phyloP scores from a whole-genome alignment of 2,797 vertebrate genomes.

The Myripristis jacobus region DNA sequence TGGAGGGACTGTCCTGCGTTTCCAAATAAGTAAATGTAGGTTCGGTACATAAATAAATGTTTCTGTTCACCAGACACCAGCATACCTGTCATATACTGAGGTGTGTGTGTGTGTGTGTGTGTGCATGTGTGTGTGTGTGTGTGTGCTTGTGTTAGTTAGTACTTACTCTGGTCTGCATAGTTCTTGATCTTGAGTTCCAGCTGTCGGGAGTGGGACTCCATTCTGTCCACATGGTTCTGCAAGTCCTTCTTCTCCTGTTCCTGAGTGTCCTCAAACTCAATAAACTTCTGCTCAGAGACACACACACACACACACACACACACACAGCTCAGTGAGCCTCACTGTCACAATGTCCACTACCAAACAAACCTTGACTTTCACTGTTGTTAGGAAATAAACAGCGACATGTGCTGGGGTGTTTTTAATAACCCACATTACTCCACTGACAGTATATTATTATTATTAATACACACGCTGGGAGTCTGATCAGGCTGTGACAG shows the following conservation, averaged over 20 bases:
- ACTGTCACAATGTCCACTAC: neutral
- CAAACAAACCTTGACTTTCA: neutral
- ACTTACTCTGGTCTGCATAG: conserved; percentile 94
- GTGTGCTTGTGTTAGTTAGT: neutral
- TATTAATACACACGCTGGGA: too few relatives aligned
- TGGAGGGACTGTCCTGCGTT: too few relatives aligned
- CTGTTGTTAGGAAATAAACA: too few relatives aligned
- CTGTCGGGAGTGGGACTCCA: conserved; percentile 93
- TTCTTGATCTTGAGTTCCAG: conserved; percentile 97
- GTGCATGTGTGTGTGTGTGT: too few relatives aligned
- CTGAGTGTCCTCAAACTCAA: conserved; percentile 97
- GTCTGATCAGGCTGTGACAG: too few relatives aligned
- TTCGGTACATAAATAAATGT: too few relatives aligned
- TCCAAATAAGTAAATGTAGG: too few relatives aligned
- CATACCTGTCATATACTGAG: too few relatives aligned
- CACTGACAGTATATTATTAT: too few relatives aligned
- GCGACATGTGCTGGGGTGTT: too few relatives aligned
- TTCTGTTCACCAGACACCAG: conserved; percentile 14
- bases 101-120: too few relatives aligned
- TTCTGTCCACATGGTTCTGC: conserved; percentile 91
- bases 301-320: neutral
- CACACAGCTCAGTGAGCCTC: conserved; percentile 1
- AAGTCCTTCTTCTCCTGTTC: conserved; percentile 98
- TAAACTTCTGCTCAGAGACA: conserved; percentile 88
- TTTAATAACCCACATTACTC: too few relatives aligned